A percentile compares a stretch with the other conserved stretches of the same genome.
These are phyloP conservation scores for Mayetiola destructor DNA, from an alignment of 2,888 invertebrate species.

Conservation along the genomic window DNA sequence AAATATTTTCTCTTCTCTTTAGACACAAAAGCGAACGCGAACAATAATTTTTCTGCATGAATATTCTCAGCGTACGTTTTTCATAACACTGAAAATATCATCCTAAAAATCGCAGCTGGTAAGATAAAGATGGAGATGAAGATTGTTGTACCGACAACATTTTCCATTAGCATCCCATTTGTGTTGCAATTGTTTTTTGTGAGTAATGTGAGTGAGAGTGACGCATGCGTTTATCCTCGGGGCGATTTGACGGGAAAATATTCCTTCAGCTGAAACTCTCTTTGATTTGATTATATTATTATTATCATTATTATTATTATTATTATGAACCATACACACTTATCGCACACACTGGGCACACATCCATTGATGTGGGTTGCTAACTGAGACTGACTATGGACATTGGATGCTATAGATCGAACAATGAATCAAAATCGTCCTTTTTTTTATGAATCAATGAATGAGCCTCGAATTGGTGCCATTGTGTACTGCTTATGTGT, in stretches of 20 bases:
- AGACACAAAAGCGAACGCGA: too few relatives aligned
- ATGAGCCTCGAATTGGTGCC: background rate
- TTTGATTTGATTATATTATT: too few relatives aligned
- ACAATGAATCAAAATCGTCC: conserved; percentile 3
- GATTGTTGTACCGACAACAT: background rate
- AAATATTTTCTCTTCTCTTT: too few relatives aligned
- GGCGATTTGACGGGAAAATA: background rate
- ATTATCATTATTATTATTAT: background rate
- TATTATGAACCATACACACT: background rate
- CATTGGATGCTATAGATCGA: too few relatives aligned
- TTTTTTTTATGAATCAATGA: conserved; percentile 6
- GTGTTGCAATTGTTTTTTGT: too few relatives aligned
- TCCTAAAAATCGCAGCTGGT: background rate
- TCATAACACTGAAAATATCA: background rate
- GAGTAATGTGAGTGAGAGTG: too few relatives aligned
- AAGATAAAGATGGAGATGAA: background rate
- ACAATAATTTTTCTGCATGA: too few relatives aligned
- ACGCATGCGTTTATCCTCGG: background rate
- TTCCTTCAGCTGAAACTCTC: background rate
- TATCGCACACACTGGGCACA: too few relatives aligned
- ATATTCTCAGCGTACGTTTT: background rate
- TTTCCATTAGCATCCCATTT: conserved; percentile 5
- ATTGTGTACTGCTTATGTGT: too few relatives aligned
- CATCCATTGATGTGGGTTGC: too few relatives aligned
- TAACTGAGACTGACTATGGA: too few relatives aligned